Conservation (phyloP, 2,113 vertebrate genomes). For the Crotalus horridus region DNA sequence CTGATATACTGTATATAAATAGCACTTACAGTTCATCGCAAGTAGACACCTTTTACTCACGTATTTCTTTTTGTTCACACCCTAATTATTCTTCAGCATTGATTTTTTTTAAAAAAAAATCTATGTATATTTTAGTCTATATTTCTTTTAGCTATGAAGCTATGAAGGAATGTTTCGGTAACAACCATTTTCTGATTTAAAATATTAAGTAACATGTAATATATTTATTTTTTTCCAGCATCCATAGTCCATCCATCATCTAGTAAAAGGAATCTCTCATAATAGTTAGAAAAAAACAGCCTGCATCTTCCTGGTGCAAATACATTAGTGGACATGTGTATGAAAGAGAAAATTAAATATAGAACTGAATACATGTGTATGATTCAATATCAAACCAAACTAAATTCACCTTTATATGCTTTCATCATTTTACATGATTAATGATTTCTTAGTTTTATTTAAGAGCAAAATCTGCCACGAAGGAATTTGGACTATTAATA, state of each 20-base stretch:
- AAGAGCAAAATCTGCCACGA: background rate
- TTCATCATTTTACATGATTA: background rate
- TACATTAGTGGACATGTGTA: background rate
- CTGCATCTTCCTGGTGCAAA: background rate
- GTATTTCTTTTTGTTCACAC: conserved; percentile 47
- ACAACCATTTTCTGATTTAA: background rate
- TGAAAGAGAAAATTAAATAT: background rate
- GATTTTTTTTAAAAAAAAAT: conserved; percentile 43
- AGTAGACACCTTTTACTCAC: background rate
- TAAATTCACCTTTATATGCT: background rate
- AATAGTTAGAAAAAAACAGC: background rate
- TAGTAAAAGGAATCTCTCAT: background rate
- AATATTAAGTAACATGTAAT: background rate
- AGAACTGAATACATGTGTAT: background rate
- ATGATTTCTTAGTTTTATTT: background rate
- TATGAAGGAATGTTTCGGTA: background rate
- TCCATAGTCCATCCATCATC: background rate
- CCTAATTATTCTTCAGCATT: conserved; percentile 48
- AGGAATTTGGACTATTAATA: background rate
- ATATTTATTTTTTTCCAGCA: background rate
- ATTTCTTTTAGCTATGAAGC: background rate
- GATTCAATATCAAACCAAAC: background rate
- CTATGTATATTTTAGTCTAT: conserved; percentile 39
- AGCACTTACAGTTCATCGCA: conserved; percentile 49
- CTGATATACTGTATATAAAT: conserved; percentile 47